Conservation (phyloP, 1,140 invertebrate genomes). For the Drosophila kepulauana region DNA sequence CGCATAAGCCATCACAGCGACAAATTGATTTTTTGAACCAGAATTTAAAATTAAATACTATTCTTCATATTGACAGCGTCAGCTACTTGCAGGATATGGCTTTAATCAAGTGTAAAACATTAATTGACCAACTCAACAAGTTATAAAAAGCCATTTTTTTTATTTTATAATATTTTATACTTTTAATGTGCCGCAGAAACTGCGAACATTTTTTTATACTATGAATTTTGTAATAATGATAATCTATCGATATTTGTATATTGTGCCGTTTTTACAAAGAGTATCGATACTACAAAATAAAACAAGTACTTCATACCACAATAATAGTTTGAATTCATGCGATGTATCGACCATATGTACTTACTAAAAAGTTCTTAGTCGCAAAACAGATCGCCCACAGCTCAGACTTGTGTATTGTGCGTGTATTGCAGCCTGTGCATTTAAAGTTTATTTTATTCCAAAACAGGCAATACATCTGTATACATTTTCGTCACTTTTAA, state of each 20-base stretch:
- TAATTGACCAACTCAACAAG: constrained; percentile 28
- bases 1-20: constrained; percentile 33
- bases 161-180: no score
- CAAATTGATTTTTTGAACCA: constrained; percentile 52
- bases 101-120: constrained; percentile 24
- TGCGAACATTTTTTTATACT: no score
- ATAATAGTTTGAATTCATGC: no score
- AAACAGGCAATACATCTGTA: constrained; percentile 63
- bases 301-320: no score
- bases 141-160: background rate
- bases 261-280: no score
- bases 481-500: constrained; percentile 31
- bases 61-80: constrained; percentile 52
- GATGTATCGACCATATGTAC: no score
- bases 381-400: constrained; percentile 47
- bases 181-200: no score
- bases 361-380: constrained; percentile 40
- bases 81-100: constrained; percentile 51
- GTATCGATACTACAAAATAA: no score
- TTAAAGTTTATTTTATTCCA: constrained; percentile 70
- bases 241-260: no score
- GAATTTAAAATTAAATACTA: constrained; percentile 25
- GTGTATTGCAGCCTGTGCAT: constrained; percentile 72
- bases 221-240: no score
- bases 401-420: constrained; percentile 23